Evolutionary conservation across 1,140 invertebrate species (phyloP), one percentile per base, ranked within the genome.

Genomic region (Globodera rostochiensis): DNA sequence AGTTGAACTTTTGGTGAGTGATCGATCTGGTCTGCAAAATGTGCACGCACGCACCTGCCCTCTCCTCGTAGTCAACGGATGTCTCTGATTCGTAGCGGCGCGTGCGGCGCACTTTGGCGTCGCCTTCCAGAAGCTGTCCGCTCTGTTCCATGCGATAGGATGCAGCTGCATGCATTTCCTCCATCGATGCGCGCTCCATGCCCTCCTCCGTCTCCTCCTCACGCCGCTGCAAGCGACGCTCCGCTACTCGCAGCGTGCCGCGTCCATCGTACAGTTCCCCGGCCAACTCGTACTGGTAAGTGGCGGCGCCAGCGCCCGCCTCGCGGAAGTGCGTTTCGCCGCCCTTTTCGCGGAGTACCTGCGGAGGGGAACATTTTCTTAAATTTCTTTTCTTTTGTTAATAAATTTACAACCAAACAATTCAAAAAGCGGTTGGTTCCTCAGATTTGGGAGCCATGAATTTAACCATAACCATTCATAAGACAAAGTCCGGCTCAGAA

Each of bases 1-100:
- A 5, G 11, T 53, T 53, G 50, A 13, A 53, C 50, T 53, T 7
- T 13, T 53, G 50, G 11, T 53, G 13, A 64, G 3, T 64, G 13
- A 19, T 19, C 19, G 19, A 64, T 64, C 57, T 64, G 5, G 15
- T 36, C 2, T 36, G 36, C 36, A 36, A 36, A 36, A 36, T 36
- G 36, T 36, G 36, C 36, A 36, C 36, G 36, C 36, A 21, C n/a
- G 11, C 13, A 69, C 71, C 81, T 47, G 64, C 76, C 57, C 75
- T 36, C 50, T 84, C 77, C 45, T 81, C 81, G 9, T 74, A 81
- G 45, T 84, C 83, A 45, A 81, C 74, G 6, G 82, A 84, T 21
- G 82, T 85, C 71, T 84, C 83, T 36, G 83, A 84, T 45, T 84
- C 83, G 47, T 85, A 84, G 57, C 75, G 73, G 4, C 80, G 66